Evolutionary conservation across 2,888 invertebrate species (phyloP), one percentile per base, ranked within the genome.

Genomic region (Nephrocerus scutellatus): DNA sequence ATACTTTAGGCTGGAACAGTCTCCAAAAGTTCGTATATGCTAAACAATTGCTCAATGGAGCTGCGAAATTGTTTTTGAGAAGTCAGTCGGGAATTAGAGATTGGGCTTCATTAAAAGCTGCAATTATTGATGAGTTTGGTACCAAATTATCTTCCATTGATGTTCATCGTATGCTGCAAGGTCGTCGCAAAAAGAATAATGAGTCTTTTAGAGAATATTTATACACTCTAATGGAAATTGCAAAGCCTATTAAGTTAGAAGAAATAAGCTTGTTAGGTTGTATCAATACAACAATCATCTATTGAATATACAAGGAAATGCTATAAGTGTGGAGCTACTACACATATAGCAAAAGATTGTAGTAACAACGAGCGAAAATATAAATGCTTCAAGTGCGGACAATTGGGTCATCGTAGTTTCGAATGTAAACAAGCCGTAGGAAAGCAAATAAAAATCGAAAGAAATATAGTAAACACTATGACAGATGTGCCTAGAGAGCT

Each of bases 181-280:
- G 28, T 22, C 40, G 41, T 6, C 35, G 35, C 5, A 44, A 44
- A 22, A 34, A 38, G 22, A 24, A 21, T 13, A 33, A 20, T 3
- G 37, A 40, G 16, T 32, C 28, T 2, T 23, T 40, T 10, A 20
- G 19, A n/a, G 46, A 46, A 21, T 45, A 42, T 23, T 19, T 43
- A 2, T 43, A 46, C 30, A 18, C 14, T 7, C 20, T 43, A 7
- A 36, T 33, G 9, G 43, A 41, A 31, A 30, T 41, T 6, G 43
- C 29, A 4, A 46, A 36, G n/a, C 14, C 31, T 15, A 44, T 41
- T 13, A 22, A 29, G 9, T 7, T 41, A 10, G 46, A 46, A 21
- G 43, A 46, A 5, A 36, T 40, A 39, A 46, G 41, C 19, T 15
- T 38, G 5, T 36, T 43, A 6, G 46, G n/a, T n/a, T n/a, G n/a